Base-by-base conservation (phyloP, 2,113 vertebrate genomes). In the Caranx ignobilis region DNA sequence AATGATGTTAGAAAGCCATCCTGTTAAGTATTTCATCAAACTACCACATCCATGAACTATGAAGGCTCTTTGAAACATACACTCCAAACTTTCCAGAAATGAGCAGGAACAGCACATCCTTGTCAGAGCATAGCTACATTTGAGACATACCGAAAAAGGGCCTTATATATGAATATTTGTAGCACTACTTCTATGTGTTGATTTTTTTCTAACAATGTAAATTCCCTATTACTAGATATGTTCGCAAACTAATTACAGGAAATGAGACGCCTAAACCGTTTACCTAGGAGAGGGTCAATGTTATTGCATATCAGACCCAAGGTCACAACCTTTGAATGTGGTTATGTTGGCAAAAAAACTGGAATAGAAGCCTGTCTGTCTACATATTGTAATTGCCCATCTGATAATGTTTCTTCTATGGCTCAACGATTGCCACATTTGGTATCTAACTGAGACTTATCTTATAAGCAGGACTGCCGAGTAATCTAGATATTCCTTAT, bases 261-360 rank as follows among this genome's bases (percentile, higher is more conserved):
- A 63, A 69, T n/a, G 11, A 47, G 32, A 69, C 26, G 72, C 11
- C 71, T 9, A 39, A 32, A 19, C 4, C 7, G 5, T 80, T 67
- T 73, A 71, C 15, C 31, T 65, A 18, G 6, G 19, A 70, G n/a
- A 78, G 15, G 8, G n/a, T 32, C 31, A 63, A 11, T 56, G 48
- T 31, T 62, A 60, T 54, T 26, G 2, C 45, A 52, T 52, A 52
- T 55, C 12, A 59, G 16, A 73, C 59, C 50, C 68, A 61, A 34
- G 43, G 75, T 78, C 37, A 68, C 2, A 48, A 57, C 31, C 19
- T 57, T 41, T 41, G 18, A 73, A 79, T 79, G 81, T 39, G 26
- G 12, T 41, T 77, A 8, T 39, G 55, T 21, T 68, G 3, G 21
- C 2, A 1, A 63, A 75, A 66, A 55, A 32, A 3, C 11, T n/a